Evolutionary conservation across 2,797 vertebrate genomes (phyloP).

Genomic region (Mormyrops attenuatus): DNA sequence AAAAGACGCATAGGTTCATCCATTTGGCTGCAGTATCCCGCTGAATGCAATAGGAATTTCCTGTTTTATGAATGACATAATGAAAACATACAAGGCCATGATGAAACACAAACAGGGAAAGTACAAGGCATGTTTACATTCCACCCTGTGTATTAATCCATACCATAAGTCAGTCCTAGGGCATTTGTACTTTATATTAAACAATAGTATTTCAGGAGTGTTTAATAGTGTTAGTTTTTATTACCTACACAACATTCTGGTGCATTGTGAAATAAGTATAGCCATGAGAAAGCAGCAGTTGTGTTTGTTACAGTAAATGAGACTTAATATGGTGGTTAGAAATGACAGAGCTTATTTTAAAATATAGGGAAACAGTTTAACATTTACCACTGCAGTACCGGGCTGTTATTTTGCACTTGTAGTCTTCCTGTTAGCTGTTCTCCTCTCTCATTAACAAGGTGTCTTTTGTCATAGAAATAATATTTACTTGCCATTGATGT

Average conservation of each 20-base stretch:
- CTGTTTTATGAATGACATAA: neutral
- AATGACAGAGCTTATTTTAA: neutral
- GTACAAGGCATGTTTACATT: neutral
- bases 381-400: neutral
- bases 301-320: neutral
- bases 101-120: neutral
- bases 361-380: neutral
- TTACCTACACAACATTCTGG: neutral
- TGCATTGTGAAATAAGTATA: neutral
- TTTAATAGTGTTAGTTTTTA: neutral
- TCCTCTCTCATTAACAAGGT: neutral
- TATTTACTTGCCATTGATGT: neutral
- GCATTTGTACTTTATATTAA: neutral
- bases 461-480: neutral
- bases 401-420: neutral
- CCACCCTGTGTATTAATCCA: neutral
- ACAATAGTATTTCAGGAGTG: neutral
- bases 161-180: neutral
- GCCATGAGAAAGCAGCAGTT: neutral
- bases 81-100: neutral
- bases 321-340: neutral
- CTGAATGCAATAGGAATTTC: neutral
- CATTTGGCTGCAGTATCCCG: neutral
- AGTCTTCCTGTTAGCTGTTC: neutral
- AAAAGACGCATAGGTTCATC: neutral